Evolutionary conservation across 2,888 invertebrate genomes (phyloP).

Genomic region (Hylaea fasciaria): DNA sequence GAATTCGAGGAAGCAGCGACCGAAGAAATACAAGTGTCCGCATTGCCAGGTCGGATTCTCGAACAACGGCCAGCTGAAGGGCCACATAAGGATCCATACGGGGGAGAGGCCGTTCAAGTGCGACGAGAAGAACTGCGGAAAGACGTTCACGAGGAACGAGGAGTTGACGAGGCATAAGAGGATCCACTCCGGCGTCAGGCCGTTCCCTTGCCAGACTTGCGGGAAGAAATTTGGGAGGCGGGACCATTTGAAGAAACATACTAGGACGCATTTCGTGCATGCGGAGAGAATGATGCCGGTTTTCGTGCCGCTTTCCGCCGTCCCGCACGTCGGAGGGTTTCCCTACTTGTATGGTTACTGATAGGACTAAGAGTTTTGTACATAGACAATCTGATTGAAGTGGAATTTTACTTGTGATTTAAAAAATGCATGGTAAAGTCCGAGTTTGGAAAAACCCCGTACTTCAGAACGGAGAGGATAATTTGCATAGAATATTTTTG

Average conservation of each 20-base stretch:
- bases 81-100: constrained; percentile 96
- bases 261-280: constrained; percentile 90
- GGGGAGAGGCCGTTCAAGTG: constrained; percentile 96
- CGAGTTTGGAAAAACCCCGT: too few relatives aligned
- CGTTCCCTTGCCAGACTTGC: constrained; percentile 94
- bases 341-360: constrained; percentile 86
- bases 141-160: constrained; percentile 96
- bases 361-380: constrained; percentile 32
- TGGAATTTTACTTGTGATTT: too few relatives aligned
- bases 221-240: constrained; percentile 97
- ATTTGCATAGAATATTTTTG: too few relatives aligned
- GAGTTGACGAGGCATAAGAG: constrained; percentile 96
- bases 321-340: constrained; percentile 69
- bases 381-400: not conserved
- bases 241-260: constrained; percentile 97
- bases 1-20: constrained; percentile 90
- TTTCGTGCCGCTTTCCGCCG: constrained; percentile 85
- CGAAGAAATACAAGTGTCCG: constrained; percentile 96
- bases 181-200: constrained; percentile 94
- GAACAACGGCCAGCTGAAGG: constrained; percentile 96
- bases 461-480: too few relatives aligned
- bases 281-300: constrained; percentile 86
- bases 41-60: constrained; percentile 96
- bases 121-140: constrained; percentile 93
- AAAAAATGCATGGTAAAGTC: too few relatives aligned